phyloP scores from a whole-genome alignment of 2,113 vertebrate genomes.

The Dromaius novaehollandiae region DNA sequence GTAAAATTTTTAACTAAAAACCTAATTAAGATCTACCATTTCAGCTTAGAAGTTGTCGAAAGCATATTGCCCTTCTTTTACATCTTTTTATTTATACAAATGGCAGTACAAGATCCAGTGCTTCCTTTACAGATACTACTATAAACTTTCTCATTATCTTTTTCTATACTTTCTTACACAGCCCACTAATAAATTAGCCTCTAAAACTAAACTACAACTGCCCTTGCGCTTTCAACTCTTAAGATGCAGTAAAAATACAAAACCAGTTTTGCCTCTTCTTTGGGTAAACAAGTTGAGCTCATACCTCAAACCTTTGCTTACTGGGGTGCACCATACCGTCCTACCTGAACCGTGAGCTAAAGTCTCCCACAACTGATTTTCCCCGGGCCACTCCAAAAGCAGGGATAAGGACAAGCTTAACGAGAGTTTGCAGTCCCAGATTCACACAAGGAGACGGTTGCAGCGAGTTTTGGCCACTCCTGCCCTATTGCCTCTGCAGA shows the following conservation, averaged over 20 bases:
- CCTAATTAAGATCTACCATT: neutral
- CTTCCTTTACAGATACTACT: neutral
- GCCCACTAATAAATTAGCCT: neutral
- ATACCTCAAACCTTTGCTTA: neutral
- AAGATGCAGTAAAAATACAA: neutral
- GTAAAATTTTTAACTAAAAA: neutral
- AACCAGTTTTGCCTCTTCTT: neutral
- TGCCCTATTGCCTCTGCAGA: neutral
- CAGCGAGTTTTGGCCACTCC: neutral
- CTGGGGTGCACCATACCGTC: neutral
- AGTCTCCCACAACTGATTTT: neutral
- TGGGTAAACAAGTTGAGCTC: neutral
- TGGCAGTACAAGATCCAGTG: no score
- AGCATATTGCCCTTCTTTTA: neutral
- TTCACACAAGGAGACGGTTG: no score
- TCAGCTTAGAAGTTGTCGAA: neutral
- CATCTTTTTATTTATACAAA: neutral
- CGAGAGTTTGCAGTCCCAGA: neutral
- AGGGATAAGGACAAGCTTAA: neutral
- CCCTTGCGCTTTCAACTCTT: neutral
- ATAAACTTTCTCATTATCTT: neutral
- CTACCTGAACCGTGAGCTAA: neutral
- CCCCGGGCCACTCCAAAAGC: neutral
- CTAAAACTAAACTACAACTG: neutral
- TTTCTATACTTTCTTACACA: neutral